These are phyloP conservation scores for Danionella dracula DNA, from an alignment of 2,797 vertebrate genomes.

Conservation along the genomic window DNA sequence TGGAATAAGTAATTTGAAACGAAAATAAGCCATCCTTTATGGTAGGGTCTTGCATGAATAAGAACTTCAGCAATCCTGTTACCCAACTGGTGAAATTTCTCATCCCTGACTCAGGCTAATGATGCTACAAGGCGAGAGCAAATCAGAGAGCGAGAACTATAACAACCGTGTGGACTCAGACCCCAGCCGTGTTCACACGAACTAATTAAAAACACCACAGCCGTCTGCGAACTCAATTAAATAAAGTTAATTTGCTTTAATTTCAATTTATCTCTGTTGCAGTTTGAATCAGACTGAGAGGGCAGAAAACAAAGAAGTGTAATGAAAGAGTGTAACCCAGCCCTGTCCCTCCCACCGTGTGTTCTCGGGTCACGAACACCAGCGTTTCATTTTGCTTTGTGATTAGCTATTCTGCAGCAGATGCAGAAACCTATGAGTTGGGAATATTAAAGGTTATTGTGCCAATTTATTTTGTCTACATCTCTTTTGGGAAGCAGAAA, in stretches of 20 bases:
- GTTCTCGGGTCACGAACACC: conserved; percentile 57
- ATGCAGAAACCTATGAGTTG: conserved; percentile 40
- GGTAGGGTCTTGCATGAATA: too few relatives aligned
- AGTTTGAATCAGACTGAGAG: conserved; percentile 43
- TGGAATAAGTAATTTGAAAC: too few relatives aligned
- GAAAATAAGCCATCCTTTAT: too few relatives aligned
- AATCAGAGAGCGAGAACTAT: conserved; percentile 11
- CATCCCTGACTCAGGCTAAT: background rate
- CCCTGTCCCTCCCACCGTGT: conserved; percentile 47
- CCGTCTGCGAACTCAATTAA: conserved; percentile 79
- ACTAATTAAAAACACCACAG: conserved; percentile 74
- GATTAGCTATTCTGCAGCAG: conserved; percentile 56
- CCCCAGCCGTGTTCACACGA: conserved; percentile 58
- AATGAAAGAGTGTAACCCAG: conserved; percentile 55
- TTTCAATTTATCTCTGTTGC: conserved; percentile 70
- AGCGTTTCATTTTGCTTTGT: conserved; percentile 65
- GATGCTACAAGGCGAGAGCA: background rate
- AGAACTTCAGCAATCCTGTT: too few relatives aligned
- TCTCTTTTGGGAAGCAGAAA: conserved; percentile 36
- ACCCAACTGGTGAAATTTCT: background rate
- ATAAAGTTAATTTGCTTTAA: conserved; percentile 77
- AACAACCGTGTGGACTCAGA: conserved; percentile 43
- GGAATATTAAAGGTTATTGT: background rate
- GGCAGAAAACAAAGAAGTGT: conserved; percentile 57
- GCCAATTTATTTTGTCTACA: background rate